A percentile compares a stretch with the other conserved stretches of the same genome.
These are phyloP conservation scores for Pithys albifrons DNA, from an alignment of 2,113 vertebrate genomes.

Conservation along the genomic window DNA sequence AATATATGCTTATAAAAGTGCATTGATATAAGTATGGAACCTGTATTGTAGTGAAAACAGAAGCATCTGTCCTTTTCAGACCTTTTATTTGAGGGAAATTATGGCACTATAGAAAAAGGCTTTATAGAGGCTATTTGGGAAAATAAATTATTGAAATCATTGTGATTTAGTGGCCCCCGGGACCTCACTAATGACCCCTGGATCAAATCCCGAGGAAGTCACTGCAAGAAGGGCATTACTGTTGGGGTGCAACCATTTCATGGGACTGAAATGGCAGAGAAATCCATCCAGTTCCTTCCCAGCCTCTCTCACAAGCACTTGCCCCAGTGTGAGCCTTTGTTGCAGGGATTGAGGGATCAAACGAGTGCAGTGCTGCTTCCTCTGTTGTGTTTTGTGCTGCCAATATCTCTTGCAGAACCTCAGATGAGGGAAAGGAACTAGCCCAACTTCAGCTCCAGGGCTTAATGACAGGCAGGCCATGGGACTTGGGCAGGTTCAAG, in stretches of 20 bases:
- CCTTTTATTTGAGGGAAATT: not conserved
- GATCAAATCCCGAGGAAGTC: not conserved
- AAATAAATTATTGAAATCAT: not conserved
- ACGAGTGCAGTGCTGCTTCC: fast-evolving
- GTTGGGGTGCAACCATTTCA: not conserved
- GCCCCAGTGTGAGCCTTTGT: not conserved
- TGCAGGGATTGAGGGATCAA: not conserved
- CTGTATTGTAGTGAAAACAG: not conserved
- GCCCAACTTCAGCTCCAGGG: not conserved
- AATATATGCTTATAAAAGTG: not conserved
- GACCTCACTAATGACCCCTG: not conserved
- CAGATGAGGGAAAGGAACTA: not conserved
- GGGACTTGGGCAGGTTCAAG: not conserved
- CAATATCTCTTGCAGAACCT: not conserved
- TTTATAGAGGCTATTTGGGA: not conserved
- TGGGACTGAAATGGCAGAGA: not conserved
- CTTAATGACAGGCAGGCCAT: not conserved
- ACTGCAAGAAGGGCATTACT: not conserved
- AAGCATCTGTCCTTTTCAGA: not conserved
- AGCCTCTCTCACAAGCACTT: not conserved
- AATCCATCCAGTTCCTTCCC: not conserved
- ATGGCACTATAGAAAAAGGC: not conserved
- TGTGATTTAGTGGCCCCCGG: not conserved
- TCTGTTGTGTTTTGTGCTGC: not conserved
- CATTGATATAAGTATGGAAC: not conserved